A percentile compares a stretch with the other conserved stretches of the same genome.
Conservation (phyloP, 2,888 invertebrate genomes). For the Aporophyla nigra region DNA sequence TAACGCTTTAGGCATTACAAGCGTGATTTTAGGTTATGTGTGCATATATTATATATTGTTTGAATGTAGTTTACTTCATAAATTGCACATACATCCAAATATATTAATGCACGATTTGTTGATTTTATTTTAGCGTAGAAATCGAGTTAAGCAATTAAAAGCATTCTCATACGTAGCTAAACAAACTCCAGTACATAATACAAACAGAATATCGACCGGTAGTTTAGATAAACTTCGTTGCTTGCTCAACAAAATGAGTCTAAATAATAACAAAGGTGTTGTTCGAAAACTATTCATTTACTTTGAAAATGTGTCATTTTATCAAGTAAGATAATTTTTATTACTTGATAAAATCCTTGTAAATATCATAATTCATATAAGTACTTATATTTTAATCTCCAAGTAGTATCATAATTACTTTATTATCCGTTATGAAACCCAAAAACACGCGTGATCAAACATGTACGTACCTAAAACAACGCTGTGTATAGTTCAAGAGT, state of each 20-base stretch:
- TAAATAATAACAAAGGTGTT: not conserved
- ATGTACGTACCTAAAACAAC: conserved; percentile 31
- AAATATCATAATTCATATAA: not conserved
- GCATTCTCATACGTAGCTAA: not conserved
- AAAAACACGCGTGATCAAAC: conserved; percentile 42
- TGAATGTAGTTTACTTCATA: too few relatives aligned
- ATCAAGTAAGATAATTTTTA: not conserved
- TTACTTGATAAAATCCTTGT: not conserved
- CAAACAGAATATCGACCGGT: not conserved
- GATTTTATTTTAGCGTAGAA: not conserved
- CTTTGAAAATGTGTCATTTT: not conserved
- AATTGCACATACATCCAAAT: not conserved
- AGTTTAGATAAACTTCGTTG: too few relatives aligned
- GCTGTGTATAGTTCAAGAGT: conserved; percentile 27
- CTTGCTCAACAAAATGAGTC: not conserved
- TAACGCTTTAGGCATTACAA: too few relatives aligned
- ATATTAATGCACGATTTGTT: not conserved
- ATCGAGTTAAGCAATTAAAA: not conserved
- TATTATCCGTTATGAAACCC: conserved; percentile 31
- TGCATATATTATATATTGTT: too few relatives aligned
- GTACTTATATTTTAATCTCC: conserved; percentile 20
- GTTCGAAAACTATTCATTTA: not conserved
- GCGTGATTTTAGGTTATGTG: too few relatives aligned
- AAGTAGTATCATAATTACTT: conserved; percentile 29
- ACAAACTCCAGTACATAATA: not conserved